Evolutionary conservation across 2,888 invertebrate species (phyloP).

Genomic region (Folsomia candida): DNA sequence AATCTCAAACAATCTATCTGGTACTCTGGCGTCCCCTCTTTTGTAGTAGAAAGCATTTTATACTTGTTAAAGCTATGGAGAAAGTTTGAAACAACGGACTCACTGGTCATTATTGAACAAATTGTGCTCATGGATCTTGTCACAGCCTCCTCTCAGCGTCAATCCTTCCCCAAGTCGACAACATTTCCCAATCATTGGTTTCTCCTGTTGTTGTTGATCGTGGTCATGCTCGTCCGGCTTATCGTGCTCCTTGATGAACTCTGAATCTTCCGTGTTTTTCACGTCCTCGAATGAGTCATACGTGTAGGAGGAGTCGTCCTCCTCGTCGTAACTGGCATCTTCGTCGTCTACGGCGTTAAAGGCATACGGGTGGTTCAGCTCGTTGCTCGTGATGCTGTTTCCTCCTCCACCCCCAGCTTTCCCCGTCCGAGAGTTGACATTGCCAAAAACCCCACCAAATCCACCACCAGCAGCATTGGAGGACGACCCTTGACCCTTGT

Average conservation of each 20-base stretch:
- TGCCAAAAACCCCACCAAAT: neutral
- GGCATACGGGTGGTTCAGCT: slow-evolving; percentile 31
- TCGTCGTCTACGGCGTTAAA: slow-evolving; percentile 34
- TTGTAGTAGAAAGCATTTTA: no score
- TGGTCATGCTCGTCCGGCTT: slow-evolving; percentile 27
- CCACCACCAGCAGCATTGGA: neutral
- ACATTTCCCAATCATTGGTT: slow-evolving; percentile 47
- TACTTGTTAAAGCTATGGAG: no score
- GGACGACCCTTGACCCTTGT: neutral
- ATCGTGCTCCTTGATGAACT: slow-evolving; percentile 27
- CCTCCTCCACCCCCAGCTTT: slow-evolving; percentile 7
- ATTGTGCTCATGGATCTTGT: neutral
- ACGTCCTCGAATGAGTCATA: slow-evolving; percentile 22
- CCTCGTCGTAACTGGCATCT: slow-evolving; percentile 33
- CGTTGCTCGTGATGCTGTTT: slow-evolving; percentile 29
- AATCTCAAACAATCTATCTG: no score
- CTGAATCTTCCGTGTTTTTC: slow-evolving; percentile 17
- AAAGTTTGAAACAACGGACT: no score
- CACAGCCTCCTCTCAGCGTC: slow-evolving; percentile 38
- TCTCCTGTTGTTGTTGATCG: slow-evolving; percentile 18
- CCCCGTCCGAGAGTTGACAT: neutral
- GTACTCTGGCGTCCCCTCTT: no score
- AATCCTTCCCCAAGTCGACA: slow-evolving; percentile 43
- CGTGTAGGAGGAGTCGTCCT: slow-evolving; percentile 26
- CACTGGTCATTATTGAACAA: neutral